phyloP scores from a whole-genome alignment of 2,888 invertebrate genomes.

The Pristionchus mayeri region DNA sequence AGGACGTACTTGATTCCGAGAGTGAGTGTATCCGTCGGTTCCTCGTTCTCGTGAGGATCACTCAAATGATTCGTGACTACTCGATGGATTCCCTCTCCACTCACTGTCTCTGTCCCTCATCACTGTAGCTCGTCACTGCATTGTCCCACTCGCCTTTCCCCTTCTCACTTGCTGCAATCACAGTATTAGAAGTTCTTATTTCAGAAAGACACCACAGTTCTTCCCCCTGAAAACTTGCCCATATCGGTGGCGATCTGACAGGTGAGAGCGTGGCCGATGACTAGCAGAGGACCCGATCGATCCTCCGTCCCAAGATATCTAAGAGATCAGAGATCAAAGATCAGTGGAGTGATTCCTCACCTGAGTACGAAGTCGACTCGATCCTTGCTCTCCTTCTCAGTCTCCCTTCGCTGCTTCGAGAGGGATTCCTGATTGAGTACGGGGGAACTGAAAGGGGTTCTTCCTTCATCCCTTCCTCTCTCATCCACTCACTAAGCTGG shows the following conservation, averaged over 20 bases:
- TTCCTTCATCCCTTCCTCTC: background rate
- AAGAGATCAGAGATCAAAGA: background rate
- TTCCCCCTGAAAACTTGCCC: too few species aligned
- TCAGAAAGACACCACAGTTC: background rate
- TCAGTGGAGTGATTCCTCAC: background rate
- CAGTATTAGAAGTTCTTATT: too few species aligned
- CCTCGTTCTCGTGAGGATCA: background rate
- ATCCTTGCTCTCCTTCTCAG: constrained; percentile 3
- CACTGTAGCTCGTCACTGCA: background rate
- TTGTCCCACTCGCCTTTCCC: constrained; percentile 11
- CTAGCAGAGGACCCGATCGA: constrained; percentile 38
- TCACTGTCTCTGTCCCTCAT: background rate
- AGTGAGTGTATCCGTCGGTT: background rate
- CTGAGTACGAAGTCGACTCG: constrained; percentile 40
- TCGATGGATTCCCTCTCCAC: too few species aligned
- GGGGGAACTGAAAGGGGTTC: background rate
- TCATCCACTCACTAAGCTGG: constrained; percentile 45
- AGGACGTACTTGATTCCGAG: constrained; percentile 8
- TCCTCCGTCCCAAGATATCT: constrained; percentile 41
- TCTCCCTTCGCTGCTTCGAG: background rate
- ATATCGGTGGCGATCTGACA: background rate
- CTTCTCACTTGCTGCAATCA: background rate
- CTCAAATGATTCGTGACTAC: background rate
- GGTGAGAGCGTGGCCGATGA: constrained; percentile 43
- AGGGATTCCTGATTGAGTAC: background rate